These are phyloP conservation scores for Araneus ventricosus DNA, from an alignment of 1,140 invertebrate species.

Conservation along the genomic window DNA sequence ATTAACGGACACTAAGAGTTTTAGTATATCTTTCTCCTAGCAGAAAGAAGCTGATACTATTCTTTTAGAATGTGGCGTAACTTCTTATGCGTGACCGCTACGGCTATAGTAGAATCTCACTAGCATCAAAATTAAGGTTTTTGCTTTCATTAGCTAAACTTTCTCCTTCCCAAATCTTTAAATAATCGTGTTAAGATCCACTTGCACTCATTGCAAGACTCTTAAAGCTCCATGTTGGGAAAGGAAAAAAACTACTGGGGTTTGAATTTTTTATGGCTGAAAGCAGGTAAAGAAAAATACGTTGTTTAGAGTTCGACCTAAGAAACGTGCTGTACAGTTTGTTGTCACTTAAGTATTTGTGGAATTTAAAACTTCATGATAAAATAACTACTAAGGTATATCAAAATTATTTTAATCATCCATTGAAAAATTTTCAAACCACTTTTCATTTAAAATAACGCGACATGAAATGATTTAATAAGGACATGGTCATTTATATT, in stretches of 20 bases:
- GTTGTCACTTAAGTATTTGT: no score
- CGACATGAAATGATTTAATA: no score
- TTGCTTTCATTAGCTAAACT: slow-evolving; percentile 60
- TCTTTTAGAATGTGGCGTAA: neutral
- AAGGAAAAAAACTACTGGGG: slow-evolving; percentile 4
- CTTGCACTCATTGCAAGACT: neutral
- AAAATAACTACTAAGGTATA: no score
- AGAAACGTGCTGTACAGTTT: no score
- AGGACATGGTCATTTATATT: no score
- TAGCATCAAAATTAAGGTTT: slow-evolving; percentile 50
- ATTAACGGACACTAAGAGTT: slow-evolving; percentile 49
- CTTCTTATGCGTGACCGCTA: neutral
- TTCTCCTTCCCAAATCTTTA: slow-evolving; percentile 14
- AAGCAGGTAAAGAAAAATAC: no score
- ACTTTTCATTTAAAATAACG: no score
- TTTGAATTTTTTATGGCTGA: neutral
- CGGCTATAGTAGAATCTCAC: neutral
- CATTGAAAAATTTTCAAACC: no score
- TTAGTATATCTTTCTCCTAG: slow-evolving; percentile 26
- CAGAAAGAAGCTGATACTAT: neutral
- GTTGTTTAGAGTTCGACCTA: no score
- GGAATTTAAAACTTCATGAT: no score
- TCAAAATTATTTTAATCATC: no score
- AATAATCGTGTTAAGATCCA: slow-evolving; percentile 50
- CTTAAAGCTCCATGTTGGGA: neutral